Base-by-base conservation (phyloP, 2,797 vertebrate genomes). In the Falco cherrug region DNA sequence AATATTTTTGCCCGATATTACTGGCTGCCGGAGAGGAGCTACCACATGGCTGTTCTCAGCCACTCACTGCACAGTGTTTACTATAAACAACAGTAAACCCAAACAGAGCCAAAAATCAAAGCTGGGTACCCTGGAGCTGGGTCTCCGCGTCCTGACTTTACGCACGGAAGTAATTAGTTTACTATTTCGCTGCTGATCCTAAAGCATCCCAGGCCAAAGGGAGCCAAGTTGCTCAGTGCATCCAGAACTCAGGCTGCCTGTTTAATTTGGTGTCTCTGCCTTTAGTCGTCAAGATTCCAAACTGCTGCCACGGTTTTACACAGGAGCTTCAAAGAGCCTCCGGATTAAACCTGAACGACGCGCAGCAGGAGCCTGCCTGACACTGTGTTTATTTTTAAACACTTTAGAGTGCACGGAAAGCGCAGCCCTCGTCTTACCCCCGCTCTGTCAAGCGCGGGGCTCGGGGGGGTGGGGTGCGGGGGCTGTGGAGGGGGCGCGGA, bases 41-140 rank as follows among this genome's bases (percentile, higher is more conserved):
- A 93, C 90, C 95, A 93, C 96, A 96, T 95, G 94, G 95, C 90
- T 95, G 73, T 51, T 88, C 63, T 20, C 88, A 97, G 95, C 96
- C 94, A 95, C 77, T 97, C 95, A 91, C 35, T 88, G 86, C 93
- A 69, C 74, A 4, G 63, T 63, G 67, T 81, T 88, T 86, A 45
- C 77, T 90, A 68, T 84, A 85, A 96, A 97, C 96, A 97, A 94
- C 87, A 95, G 91, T 91, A 95, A 97, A 96, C 93, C 96, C 54
- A 67, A 90, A 78, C 39, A 59, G 89, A 59, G 85, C 83, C 87
- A 78, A 94, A 91, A 95, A 75, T 22, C 76, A 41, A 73, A 84
- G 57, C 79, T 19, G 53, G 24, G 16, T 18, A 68, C 69, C 73
- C 48, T 2, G 1, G 67, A 51, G 63, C 91, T 69, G 59, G 28